Conservation (phyloP, 2,888 invertebrate species). For the Melanchra persicariae region DNA sequence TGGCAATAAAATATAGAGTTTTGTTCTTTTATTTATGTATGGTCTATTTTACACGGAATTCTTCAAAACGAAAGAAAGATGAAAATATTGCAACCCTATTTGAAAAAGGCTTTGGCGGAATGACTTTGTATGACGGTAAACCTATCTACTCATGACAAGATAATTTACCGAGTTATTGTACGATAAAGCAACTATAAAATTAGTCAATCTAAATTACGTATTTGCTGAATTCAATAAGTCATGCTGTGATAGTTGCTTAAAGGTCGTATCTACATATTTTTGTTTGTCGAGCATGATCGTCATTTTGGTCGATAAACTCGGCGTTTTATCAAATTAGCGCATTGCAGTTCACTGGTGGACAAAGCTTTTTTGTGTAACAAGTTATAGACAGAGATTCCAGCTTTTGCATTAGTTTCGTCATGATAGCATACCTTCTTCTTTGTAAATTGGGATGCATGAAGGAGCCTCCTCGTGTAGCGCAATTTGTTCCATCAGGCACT, state of each 20-base stretch:
- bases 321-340: not conserved
- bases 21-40: too few relatives aligned
- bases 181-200: slow-evolving; percentile 16
- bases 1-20: too few relatives aligned
- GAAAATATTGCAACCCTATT: too few relatives aligned
- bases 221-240: not conserved
- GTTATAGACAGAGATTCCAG: not conserved
- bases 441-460: too few relatives aligned
- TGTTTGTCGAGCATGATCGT: slow-evolving; percentile 5
- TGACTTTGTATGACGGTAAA: too few relatives aligned
- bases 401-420: not conserved
- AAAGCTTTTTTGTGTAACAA: not conserved
- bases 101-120: too few relatives aligned
- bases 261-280: slow-evolving; percentile 1
- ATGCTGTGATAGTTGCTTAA: slow-evolving; percentile 7
- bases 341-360: not conserved
- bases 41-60: too few relatives aligned
- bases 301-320: not conserved
- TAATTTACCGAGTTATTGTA: slow-evolving; percentile 20
- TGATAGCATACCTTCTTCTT: too few relatives aligned
- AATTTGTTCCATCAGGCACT: too few relatives aligned
- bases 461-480: too few relatives aligned
- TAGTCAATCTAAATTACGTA: slow-evolving; percentile 7
- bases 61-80: too few relatives aligned
- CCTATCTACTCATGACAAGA: not conserved